A percentile compares a stretch with the other conserved stretches of the same genome.
Conservation (phyloP, 2,888 invertebrate genomes). For the Megalurothrips usitatus region DNA sequence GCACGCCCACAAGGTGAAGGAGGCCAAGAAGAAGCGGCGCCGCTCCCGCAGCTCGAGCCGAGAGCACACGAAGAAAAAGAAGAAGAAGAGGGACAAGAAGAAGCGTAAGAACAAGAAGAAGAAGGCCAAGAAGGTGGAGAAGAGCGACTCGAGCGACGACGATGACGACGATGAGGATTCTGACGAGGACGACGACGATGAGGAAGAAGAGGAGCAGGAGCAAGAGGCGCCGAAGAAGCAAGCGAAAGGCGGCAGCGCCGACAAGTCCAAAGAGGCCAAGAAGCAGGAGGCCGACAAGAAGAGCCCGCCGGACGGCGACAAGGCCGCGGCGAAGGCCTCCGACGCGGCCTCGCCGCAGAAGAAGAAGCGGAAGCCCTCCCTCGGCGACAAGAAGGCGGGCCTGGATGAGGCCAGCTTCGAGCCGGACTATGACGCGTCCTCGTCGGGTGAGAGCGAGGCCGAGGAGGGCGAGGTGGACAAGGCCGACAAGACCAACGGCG, state of each 20-base stretch:
- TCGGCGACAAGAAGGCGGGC: slow-evolving; percentile 56
- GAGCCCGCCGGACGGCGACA: slow-evolving; percentile 36
- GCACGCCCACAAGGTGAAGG: background rate
- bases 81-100: slow-evolving; percentile 35
- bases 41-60: slow-evolving; percentile 28
- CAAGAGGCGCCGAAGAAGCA: slow-evolving; percentile 41
- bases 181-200: slow-evolving; percentile 29
- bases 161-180: slow-evolving; percentile 31
- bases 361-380: slow-evolving; percentile 44
- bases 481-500: slow-evolving; percentile 45
- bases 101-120: slow-evolving; percentile 29
- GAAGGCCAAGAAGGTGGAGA: slow-evolving; percentile 33
- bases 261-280: slow-evolving; percentile 40
- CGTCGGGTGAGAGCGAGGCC: slow-evolving; percentile 47
- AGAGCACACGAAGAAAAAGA: slow-evolving; percentile 36
- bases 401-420: slow-evolving; percentile 70
- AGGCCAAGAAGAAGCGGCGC: slow-evolving; percentile 8
- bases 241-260: slow-evolving; percentile 37
- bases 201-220: slow-evolving; percentile 32
- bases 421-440: slow-evolving; percentile 65
- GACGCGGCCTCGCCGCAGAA: slow-evolving; percentile 37
- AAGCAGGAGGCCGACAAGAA: slow-evolving; percentile 41
- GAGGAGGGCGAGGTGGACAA: background rate
- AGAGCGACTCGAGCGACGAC: slow-evolving; percentile 28
- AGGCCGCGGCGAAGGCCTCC: slow-evolving; percentile 7